Conservation (phyloP, 2,113 vertebrate species). For the Oryzias celebensis region DNA sequence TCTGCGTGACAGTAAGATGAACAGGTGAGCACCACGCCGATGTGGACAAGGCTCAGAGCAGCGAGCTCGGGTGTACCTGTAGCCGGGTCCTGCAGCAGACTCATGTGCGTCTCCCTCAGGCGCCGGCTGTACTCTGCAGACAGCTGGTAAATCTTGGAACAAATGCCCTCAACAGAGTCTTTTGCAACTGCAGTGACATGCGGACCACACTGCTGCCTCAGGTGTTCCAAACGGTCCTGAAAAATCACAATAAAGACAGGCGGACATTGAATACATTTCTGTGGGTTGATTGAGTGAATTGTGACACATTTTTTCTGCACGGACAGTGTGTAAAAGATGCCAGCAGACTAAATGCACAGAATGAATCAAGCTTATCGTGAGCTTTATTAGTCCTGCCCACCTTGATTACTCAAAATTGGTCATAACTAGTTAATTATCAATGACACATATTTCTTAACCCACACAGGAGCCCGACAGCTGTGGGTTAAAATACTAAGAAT, state of each 20-base stretch:
- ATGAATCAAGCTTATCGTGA: no score
- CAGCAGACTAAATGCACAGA: no score
- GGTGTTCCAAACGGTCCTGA: constrained; percentile 95
- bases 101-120: constrained; percentile 87
- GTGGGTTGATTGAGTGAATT: no score
- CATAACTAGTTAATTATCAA: no score
- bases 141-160: constrained; percentile 97
- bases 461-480: no score
- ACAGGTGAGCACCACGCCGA: neutral
- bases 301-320: no score
- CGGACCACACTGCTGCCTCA: constrained; percentile 93
- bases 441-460: no score
- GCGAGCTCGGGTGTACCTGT: constrained; percentile 27
- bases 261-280: no score
- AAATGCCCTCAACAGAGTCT: constrained; percentile 97
- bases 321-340: no score
- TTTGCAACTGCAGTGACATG: constrained; percentile 92
- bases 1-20: constrained; percentile 33
- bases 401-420: no score
- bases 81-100: constrained; percentile 80
- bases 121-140: constrained; percentile 93
- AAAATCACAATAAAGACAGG: neutral
- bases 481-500: no score
- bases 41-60: neutral
- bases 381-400: no score